Base-by-base conservation (phyloP, 2,888 invertebrate species). In the Hedychridium roseum region DNA sequence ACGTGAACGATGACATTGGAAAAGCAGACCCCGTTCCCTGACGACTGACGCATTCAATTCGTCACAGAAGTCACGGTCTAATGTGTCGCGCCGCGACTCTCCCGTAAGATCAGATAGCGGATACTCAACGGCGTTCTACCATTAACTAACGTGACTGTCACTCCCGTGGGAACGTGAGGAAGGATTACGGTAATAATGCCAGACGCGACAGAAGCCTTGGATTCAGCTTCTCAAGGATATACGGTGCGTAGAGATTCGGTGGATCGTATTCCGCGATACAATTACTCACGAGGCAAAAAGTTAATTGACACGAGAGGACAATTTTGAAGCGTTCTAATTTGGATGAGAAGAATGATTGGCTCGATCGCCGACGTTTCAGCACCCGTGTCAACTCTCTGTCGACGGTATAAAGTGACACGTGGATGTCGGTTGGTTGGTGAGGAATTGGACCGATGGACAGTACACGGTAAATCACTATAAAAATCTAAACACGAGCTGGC, bases 141-240 rank as follows among this genome's bases (percentile, higher is more conserved):
- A 53, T 65, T 66, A 66, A 61, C 64, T 45, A 66, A 57, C 56
- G 42, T 43, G 57, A 50, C 58, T 55, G 63, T 58, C 57, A 49
- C 41, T 50, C 48, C 17, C 48, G 38, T 28, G 60, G 52, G 54
- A 47, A 44, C 45, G 35, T 43, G 40, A 37, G 43, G 46, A 45
- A 55, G 52, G 57, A 61, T 64, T 56, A 61, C 56, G 26, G 47
- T 34, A 46, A 54, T 47, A 58, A 46, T 60, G 26, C 45, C 38
- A 45, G 43, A 49, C 43, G 41, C 45, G 43, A 43, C 20, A 16
- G 30, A 23, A 32, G 20, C 30, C 37, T 18, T 30, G 38, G 40
- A 40, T 59, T 50, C 38, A 38, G 46, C 43, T 31, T 52, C 50
- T 46, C 53, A 35, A 23, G 42, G 38, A 30, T 34, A n/a, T n/a